Percentiles rank a stretch among this genome's conserved stretches.
Conservation (phyloP, 2,113 vertebrate genomes). For the Ictalurus furcatus region DNA sequence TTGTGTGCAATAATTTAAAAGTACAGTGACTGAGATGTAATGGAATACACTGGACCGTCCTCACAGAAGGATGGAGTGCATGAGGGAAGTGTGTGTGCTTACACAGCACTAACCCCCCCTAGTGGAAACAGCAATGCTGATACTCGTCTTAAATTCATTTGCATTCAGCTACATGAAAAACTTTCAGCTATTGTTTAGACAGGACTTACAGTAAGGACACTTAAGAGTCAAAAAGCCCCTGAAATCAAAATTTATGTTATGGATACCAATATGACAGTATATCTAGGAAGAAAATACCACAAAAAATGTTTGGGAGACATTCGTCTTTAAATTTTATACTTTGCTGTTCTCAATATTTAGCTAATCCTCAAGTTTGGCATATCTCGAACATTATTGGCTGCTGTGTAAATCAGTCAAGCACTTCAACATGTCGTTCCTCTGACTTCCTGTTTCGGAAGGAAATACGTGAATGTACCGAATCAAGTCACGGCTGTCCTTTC, state of each 20-base stretch:
- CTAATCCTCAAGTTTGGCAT: background rate
- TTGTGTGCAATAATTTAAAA: background rate
- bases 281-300: background rate
- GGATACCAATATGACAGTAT: background rate
- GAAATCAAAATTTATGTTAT: background rate
- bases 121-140: conserved; percentile 37
- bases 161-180: background rate
- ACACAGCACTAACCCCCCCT: conserved; percentile 47
- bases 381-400: background rate
- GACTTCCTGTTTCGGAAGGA: background rate
- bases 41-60: background rate
- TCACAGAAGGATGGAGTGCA: background rate
- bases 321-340: background rate
- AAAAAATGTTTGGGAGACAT: background rate
- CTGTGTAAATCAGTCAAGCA: background rate
- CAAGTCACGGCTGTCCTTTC: background rate
- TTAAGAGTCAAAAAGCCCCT: background rate
- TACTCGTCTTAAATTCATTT: background rate
- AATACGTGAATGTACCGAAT: background rate
- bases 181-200: background rate
- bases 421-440: background rate
- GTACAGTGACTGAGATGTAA: background rate
- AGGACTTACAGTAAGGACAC: background rate
- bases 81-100: background rate
- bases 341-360: background rate